Percentiles rank a stretch among this genome's conserved stretches.
These are phyloP conservation scores for Bombycilla garrulus DNA, from an alignment of 2,113 vertebrate genomes.

Conservation along the genomic window DNA sequence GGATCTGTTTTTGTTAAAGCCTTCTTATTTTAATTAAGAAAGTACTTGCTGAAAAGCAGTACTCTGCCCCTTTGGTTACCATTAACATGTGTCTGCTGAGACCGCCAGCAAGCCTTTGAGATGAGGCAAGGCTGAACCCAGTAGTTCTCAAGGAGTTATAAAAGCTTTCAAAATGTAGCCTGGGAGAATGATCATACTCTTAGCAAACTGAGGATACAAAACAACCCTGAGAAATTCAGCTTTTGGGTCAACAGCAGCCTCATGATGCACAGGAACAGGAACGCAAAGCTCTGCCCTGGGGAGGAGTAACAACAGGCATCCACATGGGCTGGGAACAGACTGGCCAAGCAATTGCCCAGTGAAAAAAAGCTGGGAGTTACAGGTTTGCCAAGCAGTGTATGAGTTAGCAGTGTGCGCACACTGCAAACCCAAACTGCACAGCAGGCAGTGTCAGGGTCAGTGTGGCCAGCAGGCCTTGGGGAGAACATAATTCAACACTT, in stretches of 20 bases:
- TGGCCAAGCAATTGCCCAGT: rapidly evolving
- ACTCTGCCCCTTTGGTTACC: neutral
- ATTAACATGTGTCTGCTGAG: neutral
- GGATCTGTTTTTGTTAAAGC: constrained; percentile 20
- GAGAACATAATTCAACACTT: neutral
- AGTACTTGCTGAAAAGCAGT: neutral
- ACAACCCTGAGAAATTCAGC: neutral
- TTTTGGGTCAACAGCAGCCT: neutral
- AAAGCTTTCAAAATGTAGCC: neutral
- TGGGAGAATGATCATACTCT: neutral
- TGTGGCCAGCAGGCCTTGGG: rapidly evolving
- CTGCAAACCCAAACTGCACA: neutral
- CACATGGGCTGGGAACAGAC: neutral
- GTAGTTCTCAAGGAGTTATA: neutral
- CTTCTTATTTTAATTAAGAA: constrained; percentile 28
- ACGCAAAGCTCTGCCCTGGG: neutral
- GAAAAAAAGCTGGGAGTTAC: neutral
- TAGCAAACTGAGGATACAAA: neutral
- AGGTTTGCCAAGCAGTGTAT: neutral
- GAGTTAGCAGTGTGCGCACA: neutral
- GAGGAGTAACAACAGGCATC: neutral
- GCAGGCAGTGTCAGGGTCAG: neutral
- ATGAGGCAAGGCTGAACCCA: neutral
- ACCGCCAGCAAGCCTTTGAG: neutral
- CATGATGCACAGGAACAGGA: neutral